A percentile compares a stretch with the other conserved stretches of the same genome.
Evolutionary conservation across 1,140 invertebrate genomes (phyloP).

Genomic region (Panagrolaimus sp.): DNA sequence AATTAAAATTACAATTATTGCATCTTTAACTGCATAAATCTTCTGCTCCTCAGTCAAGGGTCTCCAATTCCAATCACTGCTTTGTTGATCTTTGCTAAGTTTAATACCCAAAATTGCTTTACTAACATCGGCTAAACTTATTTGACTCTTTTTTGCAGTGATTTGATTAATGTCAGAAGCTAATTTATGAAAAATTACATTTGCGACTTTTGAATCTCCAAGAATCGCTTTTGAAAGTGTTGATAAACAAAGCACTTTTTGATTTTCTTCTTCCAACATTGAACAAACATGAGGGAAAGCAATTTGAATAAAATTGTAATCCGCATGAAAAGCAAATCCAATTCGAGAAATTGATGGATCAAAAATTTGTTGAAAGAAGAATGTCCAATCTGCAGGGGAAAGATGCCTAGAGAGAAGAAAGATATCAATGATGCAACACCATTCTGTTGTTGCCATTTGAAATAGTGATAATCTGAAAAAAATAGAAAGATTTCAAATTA

Average conservation of each 20-base stretch:
- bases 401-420: not conserved
- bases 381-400: not conserved
- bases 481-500: not conserved
- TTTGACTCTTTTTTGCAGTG: not conserved
- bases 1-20: conserved; percentile 6
- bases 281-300: not conserved
- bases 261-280: not conserved
- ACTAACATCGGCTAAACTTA: conserved; percentile 1
- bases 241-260: not conserved
- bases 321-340: conserved; percentile 1
- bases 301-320: not conserved
- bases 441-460: not conserved
- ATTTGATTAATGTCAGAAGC: not conserved
- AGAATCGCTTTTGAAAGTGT: not conserved
- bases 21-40: conserved; percentile 3
- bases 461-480: not conserved
- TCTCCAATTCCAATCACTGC: conserved; percentile 8
- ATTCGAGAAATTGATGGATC: not conserved
- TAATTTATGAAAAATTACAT: no score
- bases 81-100: not conserved
- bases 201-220: no score
- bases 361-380: not conserved
- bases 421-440: not conserved
- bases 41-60: conserved; percentile 3
- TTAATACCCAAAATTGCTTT: not conserved